Base-by-base conservation (phyloP, 30 jellyfish, hydroid and myxozoan genomes). In the Catostylus mosaicus region DNA sequence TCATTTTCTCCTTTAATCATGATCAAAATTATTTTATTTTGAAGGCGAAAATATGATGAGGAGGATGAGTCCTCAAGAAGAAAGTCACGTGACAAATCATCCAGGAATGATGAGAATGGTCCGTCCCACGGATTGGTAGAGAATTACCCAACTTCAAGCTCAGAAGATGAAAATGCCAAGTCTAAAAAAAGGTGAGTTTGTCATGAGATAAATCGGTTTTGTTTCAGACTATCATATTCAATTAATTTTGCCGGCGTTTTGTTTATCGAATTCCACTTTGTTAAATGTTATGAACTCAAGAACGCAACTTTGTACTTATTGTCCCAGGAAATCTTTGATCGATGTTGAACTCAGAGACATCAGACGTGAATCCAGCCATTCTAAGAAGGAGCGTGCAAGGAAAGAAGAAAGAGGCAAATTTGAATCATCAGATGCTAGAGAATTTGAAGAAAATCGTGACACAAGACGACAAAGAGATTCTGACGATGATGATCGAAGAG, bases 81-180 rank as follows among this genome's bases (percentile, higher is more conserved):
- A n/a, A 54, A 40, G 7, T 56, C 47, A 16, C 30, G 74, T 9
- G 35, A 29, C n/a, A 46, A 35, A 29, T 76, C 68, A 23, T 52
- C 85, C 4, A 74, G 36, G 71, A 59, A 27, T 23, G 88, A 59
- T 72, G 14, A 64, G 5, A 70, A 68, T 82, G 86, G 80, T 16
- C 31, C 47, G 19, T n/a, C 37, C 6, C 83, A 47, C 30, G 78
- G 75, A 1, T 74, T 82, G 1, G 92, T 82, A 26, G 92, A 82
- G 14, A 86, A 74, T 65, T 82, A 82, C 59, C 79, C 57, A 31
- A 67, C 85, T 5, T 82, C 92, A 16, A 82, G 57, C 34, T 82
- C 92, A 22, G 92, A 82, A 14, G 80, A 36, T 22, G 86, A 52
- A 1, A 54, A 30, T 14, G 24, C 14, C 3, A 48, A 16, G 23